These are phyloP conservation scores for Anthonomus grandis DNA, from an alignment of 1,140 invertebrate genomes.

Conservation along the genomic window DNA sequence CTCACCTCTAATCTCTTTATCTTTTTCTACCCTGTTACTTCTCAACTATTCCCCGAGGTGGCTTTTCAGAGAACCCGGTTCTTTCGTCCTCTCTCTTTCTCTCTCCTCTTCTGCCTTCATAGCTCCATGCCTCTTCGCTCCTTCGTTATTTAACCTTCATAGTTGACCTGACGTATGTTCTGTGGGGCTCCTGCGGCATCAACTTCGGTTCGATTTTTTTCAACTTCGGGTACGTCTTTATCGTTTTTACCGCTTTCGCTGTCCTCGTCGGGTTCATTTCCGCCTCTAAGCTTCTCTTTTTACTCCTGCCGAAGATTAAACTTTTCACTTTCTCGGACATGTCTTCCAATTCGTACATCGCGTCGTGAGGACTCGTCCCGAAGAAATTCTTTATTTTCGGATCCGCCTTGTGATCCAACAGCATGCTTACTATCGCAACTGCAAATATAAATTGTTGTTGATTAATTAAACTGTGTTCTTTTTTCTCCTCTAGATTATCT, in stretches of 20 bases:
- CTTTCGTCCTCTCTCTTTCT: too few species aligned
- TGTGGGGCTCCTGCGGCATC: too few species aligned
- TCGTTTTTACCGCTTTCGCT: conserved; percentile 15
- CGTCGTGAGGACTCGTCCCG: conserved; percentile 41
- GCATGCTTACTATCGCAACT: conserved; percentile 35
- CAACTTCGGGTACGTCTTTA: conserved; percentile 28
- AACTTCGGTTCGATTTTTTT: conserved; percentile 18
- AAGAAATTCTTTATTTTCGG: conserved; percentile 42
- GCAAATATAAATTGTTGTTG: conserved; percentile 16
- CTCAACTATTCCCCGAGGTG: too few species aligned
- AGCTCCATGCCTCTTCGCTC: too few species aligned
- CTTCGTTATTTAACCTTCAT: too few species aligned
- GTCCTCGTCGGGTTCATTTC: conserved; percentile 16
- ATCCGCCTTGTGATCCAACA: conserved; percentile 33
- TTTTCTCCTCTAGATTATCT: too few species aligned
- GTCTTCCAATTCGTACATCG: conserved; percentile 42
- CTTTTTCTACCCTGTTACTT: too few species aligned
- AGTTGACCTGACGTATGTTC: too few species aligned
- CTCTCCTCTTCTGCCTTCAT: too few species aligned
- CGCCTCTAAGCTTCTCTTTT: conserved; percentile 26
- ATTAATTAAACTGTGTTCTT: too few species aligned
- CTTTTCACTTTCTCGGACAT: conserved; percentile 35
- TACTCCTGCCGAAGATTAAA: conserved; percentile 33
- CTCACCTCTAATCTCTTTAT: too few species aligned
- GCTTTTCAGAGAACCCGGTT: too few species aligned